Percentiles rank a stretch among this genome's conserved stretches.
phyloP scores from a whole-genome alignment of 1,140 invertebrate species.

The Neodiprion virginianus region DNA sequence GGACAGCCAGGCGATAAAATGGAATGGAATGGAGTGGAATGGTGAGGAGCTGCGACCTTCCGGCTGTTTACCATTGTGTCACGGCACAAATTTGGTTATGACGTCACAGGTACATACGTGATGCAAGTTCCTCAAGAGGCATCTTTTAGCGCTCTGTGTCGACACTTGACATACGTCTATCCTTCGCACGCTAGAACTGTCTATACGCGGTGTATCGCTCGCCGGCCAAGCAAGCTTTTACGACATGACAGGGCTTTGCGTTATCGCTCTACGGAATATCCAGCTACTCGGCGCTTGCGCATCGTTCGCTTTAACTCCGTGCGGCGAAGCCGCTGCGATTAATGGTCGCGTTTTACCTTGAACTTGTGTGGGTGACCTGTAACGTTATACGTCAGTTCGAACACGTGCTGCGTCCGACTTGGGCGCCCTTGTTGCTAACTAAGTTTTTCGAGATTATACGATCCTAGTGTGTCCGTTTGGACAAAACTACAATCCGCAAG shows the following conservation, averaged over 20 bases:
- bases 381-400: too few relatives aligned
- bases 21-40: not conserved
- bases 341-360: not conserved
- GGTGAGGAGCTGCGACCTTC: constrained; percentile 25
- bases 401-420: too few relatives aligned
- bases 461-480: too few relatives aligned
- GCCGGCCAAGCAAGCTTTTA: not conserved
- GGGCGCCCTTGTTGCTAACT: too few relatives aligned
- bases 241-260: not conserved
- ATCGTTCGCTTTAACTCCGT: not conserved
- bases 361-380: too few relatives aligned
- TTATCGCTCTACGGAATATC: not conserved
- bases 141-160: not conserved
- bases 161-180: not conserved
- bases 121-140: constrained; percentile 15
- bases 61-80: constrained; percentile 39
- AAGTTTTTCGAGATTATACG: too few relatives aligned
- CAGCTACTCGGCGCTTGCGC: not conserved
- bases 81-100: constrained; percentile 44
- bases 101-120: constrained; percentile 25
- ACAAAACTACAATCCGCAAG: too few relatives aligned
- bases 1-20: not conserved
- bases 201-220: not conserved
- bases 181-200: too few relatives aligned
- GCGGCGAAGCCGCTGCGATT: not conserved